These are phyloP conservation scores for human (Homo sapiens) DNA, from an alignment of 2,113 vertebrate genomes.

Conservation along the genomic window GRCh38 chr9:135339001-135339500, in stretches of 20 bases:
- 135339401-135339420: neutral
- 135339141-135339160: fast-evolving
- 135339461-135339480: fast-evolving
- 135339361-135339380: too few species aligned
- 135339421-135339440: neutral
- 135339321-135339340: neutral
- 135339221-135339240: fast-evolving
- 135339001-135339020: neutral
- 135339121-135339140: fast-evolving
- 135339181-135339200: too few species aligned
- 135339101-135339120: fast-evolving
- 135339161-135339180: fast-evolving
- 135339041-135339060: too few species aligned
- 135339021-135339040: fast-evolving
- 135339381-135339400: neutral
- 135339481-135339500: fast-evolving
- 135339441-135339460: neutral
- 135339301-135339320: fast-evolving
- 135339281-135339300: fast-evolving
- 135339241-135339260: fast-evolving
- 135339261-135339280: fast-evolving
- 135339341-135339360: neutral
- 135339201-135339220: fast-evolving
- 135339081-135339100: fast-evolving
- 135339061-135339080: fast-evolving